Evolutionary conservation across 2,113 vertebrate species (phyloP).

Genomic region (Ramphastos sulfuratus): DNA sequence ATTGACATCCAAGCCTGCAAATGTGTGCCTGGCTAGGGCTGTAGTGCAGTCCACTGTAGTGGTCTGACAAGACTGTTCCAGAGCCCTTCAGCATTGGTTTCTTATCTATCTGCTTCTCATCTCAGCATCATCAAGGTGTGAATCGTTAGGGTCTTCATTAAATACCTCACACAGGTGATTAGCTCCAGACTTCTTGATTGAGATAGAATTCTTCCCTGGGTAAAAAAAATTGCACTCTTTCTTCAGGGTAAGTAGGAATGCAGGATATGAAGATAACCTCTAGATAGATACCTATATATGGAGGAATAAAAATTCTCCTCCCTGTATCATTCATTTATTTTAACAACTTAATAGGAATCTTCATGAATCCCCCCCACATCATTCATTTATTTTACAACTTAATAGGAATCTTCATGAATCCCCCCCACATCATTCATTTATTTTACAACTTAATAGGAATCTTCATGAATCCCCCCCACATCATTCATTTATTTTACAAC

Average conservation of each 20-base stretch:
- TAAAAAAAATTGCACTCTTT: neutral
- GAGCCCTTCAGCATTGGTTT: neutral
- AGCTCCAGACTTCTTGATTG: neutral
- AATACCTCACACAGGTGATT: neutral
- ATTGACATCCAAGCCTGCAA: neutral
- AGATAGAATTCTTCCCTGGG: neutral
- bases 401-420: too few relatives aligned
- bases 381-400: too few relatives aligned
- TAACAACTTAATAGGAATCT: too few relatives aligned
- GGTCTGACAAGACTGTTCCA: neutral
- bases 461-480: too few relatives aligned
- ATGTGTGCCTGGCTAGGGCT: neutral
- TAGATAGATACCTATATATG: neutral
- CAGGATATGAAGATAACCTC: neutral
- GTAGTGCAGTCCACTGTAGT: neutral
- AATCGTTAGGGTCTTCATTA: neutral
- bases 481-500: too few relatives aligned
- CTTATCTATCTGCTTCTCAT: neutral
- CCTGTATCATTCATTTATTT: too few relatives aligned
- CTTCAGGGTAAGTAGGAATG: neutral
- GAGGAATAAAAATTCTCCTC: too few relatives aligned
- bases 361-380: too few relatives aligned
- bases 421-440: too few relatives aligned
- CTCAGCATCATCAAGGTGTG: neutral
- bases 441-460: too few relatives aligned